phyloP scores from a whole-genome alignment of 2,888 invertebrate species.

The Tromatobia lineatoria region DNA sequence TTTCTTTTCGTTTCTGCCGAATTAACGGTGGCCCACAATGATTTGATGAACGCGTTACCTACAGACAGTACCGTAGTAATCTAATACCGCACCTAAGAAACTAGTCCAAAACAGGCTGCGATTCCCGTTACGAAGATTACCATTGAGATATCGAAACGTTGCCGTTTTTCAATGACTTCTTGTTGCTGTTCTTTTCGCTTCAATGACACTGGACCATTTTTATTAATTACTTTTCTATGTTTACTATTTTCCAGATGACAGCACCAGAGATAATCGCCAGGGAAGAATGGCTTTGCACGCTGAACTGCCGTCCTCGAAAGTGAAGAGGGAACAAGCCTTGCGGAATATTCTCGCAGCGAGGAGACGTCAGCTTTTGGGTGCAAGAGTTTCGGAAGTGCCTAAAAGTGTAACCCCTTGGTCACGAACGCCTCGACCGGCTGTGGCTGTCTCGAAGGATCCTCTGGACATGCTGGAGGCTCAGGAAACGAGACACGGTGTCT shows the following conservation, averaged over 20 bases:
- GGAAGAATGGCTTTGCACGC: slow-evolving; percentile 76
- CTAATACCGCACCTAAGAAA: slow-evolving; percentile 1
- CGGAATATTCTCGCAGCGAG: slow-evolving; percentile 87
- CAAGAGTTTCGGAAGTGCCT: slow-evolving; percentile 82
- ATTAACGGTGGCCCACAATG: neutral
- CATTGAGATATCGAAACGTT: slow-evolving; percentile 18
- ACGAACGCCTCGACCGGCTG: slow-evolving; percentile 64
- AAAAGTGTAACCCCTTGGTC: slow-evolving; percentile 63
- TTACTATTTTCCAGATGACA: slow-evolving; percentile 74
- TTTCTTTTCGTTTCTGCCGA: slow-evolving; percentile 2
- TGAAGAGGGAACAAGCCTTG: slow-evolving; percentile 80
- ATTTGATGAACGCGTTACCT: neutral
- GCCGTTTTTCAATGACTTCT: neutral
- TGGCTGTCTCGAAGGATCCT: slow-evolving; percentile 63
- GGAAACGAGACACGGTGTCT: slow-evolving; percentile 79
- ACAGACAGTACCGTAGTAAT: neutral
- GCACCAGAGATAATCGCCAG: slow-evolving; percentile 75
- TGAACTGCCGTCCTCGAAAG: slow-evolving; percentile 78
- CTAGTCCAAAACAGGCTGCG: neutral
- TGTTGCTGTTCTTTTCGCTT: slow-evolving; percentile 1
- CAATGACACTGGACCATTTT: neutral
- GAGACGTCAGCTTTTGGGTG: slow-evolving; percentile 87
- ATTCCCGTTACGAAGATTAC: slow-evolving; percentile 14
- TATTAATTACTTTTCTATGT: neutral
- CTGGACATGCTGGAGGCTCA: slow-evolving; percentile 78